Evolutionary conservation across 2,888 invertebrate genomes (phyloP).

Genomic region (Sepioteuthis lessoniana): DNA sequence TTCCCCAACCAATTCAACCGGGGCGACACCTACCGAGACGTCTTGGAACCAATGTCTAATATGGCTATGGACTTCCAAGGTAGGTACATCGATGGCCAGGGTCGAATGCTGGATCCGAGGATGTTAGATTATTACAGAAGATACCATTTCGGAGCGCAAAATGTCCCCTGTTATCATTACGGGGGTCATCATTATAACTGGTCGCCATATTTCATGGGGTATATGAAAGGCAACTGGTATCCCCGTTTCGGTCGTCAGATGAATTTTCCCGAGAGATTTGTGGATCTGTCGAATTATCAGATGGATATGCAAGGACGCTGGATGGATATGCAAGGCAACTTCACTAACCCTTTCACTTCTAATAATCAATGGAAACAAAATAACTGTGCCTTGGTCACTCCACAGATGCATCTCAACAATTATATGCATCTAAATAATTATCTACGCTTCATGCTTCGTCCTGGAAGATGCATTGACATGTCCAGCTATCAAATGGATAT

Average conservation of each 20-base stretch:
- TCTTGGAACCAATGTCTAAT: neutral
- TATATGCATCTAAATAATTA: neutral
- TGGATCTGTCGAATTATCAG: neutral
- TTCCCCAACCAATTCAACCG: neutral
- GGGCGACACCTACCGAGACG: neutral
- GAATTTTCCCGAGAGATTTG: neutral
- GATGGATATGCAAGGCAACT: neutral
- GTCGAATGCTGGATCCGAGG: neutral
- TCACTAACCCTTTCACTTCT: neutral
- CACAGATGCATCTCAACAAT: neutral
- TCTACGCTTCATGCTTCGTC: neutral
- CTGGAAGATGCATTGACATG: neutral
- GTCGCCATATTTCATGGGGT: neutral
- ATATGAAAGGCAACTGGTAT: neutral
- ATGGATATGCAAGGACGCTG: constrained; percentile 11
- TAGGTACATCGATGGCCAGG: neutral
- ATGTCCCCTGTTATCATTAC: neutral
- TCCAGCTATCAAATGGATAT: neutral
- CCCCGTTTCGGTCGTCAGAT: neutral
- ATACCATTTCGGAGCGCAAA: neutral
- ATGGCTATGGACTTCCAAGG: neutral
- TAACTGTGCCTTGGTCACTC: neutral
- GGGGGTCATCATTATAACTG: neutral
- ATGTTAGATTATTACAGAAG: neutral
- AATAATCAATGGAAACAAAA: neutral